Evolutionary conservation across 2,797 vertebrate species (phyloP), one percentile per base, ranked within the genome.

Genomic region (Enteromius fasciolatus): DNA sequence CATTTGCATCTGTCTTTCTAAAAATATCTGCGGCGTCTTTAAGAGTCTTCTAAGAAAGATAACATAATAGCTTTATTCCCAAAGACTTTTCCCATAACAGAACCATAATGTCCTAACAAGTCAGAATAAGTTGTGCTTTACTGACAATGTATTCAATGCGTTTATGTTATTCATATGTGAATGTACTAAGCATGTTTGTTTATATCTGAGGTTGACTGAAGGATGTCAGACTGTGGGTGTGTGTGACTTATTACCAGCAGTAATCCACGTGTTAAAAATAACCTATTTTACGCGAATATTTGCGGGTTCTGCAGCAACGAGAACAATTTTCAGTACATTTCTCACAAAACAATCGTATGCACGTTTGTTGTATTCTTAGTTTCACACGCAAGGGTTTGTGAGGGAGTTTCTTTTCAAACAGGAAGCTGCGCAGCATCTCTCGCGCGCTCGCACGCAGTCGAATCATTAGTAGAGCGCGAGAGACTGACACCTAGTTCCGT

Each of bases 401-500:
- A 77, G 64, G 86, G 80, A 61, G 84, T 86, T 86, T 86, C 75
- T 83, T 74, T 66, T 78, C 5, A 66, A 82, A 83, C 88, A 75
- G 88, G 88, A 89, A 89, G 85, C 77, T 39, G 57, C 48, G 80
- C 70, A 73, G 86, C 83, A 69, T 69, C 28, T 52, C 78, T 78
- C 69, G 52, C 68, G 52, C 63, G 54, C 68, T 41, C 63, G 28
- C 63, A 81, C 1, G 79, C 69, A 10, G 25, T 33, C 79, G 28
- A 64, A 48, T 61, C 73, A 14, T 80, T 59, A 44, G 33, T n/a
- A 14, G 54, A 31, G 15, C 67, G 36, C 66, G 39, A 2, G 66
- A 28, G 44, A 70, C 48, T 28, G 23, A 64, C 76, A 18, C 25
- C 69, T 69, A 1, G 59, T 25, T 18, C 11, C 7, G 73, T 75